These are phyloP conservation scores for Camelus bactrianus DNA, from an alignment of 2,113 vertebrate genomes.

Conservation along the genomic window DNA sequence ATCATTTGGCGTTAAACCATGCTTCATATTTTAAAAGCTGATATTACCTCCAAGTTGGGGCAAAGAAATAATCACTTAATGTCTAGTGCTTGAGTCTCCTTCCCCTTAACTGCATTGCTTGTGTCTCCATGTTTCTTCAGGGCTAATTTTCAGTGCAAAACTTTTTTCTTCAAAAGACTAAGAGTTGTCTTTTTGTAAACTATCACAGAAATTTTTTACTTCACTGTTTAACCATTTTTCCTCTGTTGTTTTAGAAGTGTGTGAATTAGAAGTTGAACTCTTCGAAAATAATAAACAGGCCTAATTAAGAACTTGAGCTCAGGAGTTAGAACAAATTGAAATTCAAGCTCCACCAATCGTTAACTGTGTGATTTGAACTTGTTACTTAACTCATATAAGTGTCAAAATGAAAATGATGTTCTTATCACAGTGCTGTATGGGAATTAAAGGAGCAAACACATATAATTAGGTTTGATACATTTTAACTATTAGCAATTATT, in stretches of 20 bases:
- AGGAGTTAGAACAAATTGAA: not conserved
- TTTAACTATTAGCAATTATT: not conserved
- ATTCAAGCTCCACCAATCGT: not conserved
- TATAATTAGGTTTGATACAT: not conserved
- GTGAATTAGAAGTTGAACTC: not conserved
- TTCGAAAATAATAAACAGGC: not conserved
- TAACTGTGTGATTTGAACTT: not conserved
- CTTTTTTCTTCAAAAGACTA: not conserved
- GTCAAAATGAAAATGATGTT: not conserved
- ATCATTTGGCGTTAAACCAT: not conserved
- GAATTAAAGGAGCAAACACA: not conserved
- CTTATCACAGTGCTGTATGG: not conserved
- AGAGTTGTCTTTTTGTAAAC: not conserved
- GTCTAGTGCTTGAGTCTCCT: not conserved
- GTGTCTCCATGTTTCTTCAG: not conserved
- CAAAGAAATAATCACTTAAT: not conserved
- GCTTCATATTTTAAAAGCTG: not conserved
- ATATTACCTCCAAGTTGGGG: not conserved
- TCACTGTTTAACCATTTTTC: not conserved
- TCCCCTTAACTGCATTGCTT: not conserved
- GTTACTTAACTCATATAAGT: not conserved
- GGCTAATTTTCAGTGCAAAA: not conserved
- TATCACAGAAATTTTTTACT: not conserved
- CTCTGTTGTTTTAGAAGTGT: not conserved
- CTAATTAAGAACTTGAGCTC: not conserved